phyloP scores from a whole-genome alignment of 2,113 vertebrate genomes.

The Baryphthengus martii region DNA sequence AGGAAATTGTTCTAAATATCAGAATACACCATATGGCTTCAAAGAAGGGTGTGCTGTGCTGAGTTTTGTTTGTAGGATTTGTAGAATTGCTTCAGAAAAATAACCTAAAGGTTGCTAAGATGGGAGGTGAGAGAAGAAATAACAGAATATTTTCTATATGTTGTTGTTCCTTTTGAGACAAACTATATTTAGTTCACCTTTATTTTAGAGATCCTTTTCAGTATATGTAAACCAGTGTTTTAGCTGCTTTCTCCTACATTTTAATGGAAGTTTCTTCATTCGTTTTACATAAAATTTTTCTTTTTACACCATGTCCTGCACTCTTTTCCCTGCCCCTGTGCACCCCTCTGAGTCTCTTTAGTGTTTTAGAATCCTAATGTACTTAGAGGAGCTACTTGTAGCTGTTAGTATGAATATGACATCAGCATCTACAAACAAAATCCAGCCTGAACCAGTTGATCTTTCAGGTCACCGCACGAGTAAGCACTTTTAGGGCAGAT shows the following conservation, averaged over 20 bases:
- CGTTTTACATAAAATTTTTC: neutral
- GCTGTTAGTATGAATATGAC: too few relatives aligned
- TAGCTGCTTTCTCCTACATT: neutral
- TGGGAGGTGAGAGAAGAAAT: neutral
- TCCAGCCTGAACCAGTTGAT: neutral
- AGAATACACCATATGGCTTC: neutral
- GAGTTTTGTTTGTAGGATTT: neutral
- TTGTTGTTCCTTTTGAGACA: neutral
- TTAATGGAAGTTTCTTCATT: neutral
- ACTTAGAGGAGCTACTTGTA: neutral
- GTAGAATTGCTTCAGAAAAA: neutral
- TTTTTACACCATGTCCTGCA: neutral
- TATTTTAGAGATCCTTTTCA: neutral
- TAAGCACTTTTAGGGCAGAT: neutral
- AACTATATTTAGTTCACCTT: neutral
- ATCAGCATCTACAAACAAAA: neutral
- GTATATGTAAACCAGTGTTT: neutral
- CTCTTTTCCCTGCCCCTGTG: neutral
- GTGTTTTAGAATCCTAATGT: neutral
- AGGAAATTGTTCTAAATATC: neutral
- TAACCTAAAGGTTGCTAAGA: neutral
- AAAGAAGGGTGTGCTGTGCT: neutral
- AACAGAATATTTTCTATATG: neutral
- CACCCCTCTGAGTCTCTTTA: neutral
- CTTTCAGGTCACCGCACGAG: neutral